Evolutionary conservation across 1,140 invertebrate genomes (phyloP).

Genomic region (Aphaenogaster floridana): DNA sequence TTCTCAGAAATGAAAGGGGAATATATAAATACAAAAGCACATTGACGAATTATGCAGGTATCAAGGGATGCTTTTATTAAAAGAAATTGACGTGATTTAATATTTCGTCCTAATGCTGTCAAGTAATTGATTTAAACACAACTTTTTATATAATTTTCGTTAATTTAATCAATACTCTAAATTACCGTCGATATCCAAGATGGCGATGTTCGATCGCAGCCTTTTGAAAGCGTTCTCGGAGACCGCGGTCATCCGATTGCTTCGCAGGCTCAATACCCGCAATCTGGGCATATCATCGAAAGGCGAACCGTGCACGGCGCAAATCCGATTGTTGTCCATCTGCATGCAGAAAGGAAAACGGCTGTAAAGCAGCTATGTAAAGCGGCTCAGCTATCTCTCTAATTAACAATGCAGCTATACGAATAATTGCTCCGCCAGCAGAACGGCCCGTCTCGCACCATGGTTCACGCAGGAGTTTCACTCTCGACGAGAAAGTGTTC

Average conservation of each 20-base stretch:
- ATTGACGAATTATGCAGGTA: slow-evolving; percentile 9
- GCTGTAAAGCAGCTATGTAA: slow-evolving; percentile 66
- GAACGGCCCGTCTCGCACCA: slow-evolving; percentile 74
- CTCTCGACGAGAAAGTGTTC: slow-evolving; percentile 81
- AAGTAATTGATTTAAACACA: not conserved
- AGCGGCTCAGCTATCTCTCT: slow-evolving; percentile 62
- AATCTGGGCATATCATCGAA: slow-evolving; percentile 94
- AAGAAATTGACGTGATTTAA: not conserved
- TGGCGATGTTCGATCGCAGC: slow-evolving; percentile 92
- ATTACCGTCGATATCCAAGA: slow-evolving; percentile 94
- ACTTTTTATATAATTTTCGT: not conserved
- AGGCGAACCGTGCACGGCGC: slow-evolving; percentile 90
- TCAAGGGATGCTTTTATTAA: not conserved
- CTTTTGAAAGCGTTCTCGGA: slow-evolving; percentile 92
- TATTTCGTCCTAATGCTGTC: not conserved
- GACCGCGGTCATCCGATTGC: slow-evolving; percentile 92
- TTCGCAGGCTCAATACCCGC: slow-evolving; percentile 92
- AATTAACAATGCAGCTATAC: slow-evolving; percentile 70
- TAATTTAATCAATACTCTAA: not conserved
- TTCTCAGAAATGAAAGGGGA: slow-evolving; percentile 34
- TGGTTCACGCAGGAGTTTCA: slow-evolving; percentile 77
- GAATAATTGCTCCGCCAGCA: slow-evolving; percentile 74
- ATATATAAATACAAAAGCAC: not conserved
- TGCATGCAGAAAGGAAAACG: slow-evolving; percentile 68
- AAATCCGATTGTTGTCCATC: slow-evolving; percentile 92